These are phyloP conservation scores for Triplophysa dalaica DNA, from an alignment of 2,113 vertebrate genomes.

Conservation along the genomic window DNA sequence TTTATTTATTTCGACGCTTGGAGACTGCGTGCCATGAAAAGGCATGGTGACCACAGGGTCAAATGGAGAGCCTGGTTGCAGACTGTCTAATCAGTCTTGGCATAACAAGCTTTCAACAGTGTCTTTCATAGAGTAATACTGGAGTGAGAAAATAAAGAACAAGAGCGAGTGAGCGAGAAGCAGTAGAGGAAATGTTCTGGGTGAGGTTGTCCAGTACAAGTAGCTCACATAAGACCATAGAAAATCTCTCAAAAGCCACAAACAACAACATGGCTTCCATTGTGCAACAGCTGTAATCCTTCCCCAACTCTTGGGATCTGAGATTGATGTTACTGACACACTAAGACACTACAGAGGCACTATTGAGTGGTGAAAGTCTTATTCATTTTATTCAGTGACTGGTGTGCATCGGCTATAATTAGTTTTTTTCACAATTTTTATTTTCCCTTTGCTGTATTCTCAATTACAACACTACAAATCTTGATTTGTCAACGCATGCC, in stretches of 20 bases:
- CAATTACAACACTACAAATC: no score
- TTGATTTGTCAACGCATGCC: no score
- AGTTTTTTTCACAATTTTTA: no score
- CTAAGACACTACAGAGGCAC: constrained; percentile 28
- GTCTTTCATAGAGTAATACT: constrained; percentile 50
- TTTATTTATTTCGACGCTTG: constrained; percentile 64
- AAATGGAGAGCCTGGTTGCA: constrained; percentile 54
- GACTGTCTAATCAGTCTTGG: constrained; percentile 56
- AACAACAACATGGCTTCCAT: constrained; percentile 61
- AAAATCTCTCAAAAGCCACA: constrained; percentile 8
- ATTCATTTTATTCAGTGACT: constrained; percentile 59
- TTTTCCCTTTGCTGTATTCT: no score
- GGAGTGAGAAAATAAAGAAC: constrained; percentile 21
- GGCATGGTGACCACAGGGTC: constrained; percentile 50
- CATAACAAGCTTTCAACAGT: constrained; percentile 58
- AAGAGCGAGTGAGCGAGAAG: constrained; percentile 19
- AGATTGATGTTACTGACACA: constrained; percentile 61
- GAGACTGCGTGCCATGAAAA: constrained; percentile 51
- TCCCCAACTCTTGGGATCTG: constrained; percentile 63
- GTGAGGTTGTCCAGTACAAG: constrained; percentile 46
- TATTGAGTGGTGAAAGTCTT: constrained; percentile 56
- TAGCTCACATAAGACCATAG: constrained; percentile 16
- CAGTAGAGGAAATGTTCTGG: constrained; percentile 38
- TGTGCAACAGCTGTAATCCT: constrained; percentile 53
- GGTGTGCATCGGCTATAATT: no score